Conservation (phyloP, 2,113 vertebrate species). For the Forbesichthys agassizii region DNA sequence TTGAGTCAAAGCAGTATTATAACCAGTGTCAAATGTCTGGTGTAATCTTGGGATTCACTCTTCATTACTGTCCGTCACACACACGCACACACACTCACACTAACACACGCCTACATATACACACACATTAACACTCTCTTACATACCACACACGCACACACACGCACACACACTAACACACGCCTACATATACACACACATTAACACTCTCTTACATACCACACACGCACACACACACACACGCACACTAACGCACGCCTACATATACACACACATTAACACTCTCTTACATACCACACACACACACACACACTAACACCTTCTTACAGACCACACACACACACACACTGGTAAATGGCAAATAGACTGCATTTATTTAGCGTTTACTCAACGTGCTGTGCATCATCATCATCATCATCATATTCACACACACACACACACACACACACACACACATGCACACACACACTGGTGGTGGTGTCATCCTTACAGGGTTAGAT, state of each 20-base stretch:
- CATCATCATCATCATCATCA: constrained; percentile 48
- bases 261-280: neutral
- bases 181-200: neutral
- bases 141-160: neutral
- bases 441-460: neutral
- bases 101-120: neutral
- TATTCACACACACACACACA: neutral
- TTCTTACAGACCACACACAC: too few relatives aligned
- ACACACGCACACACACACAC: neutral
- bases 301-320: neutral
- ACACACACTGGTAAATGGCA: constrained; percentile 8
- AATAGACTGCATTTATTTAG: constrained; percentile 53
- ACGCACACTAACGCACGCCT: neutral
- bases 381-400: constrained; percentile 50
- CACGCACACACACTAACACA: neutral
- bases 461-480: too few relatives aligned
- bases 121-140: neutral
- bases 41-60: neutral
- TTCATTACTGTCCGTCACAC: neutral
- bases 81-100: constrained; percentile 2
- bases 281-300: neutral
- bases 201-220: neutral
- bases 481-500: too few relatives aligned
- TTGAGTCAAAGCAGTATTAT: neutral
- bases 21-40: neutral